Evolutionary conservation across 2,797 vertebrate genomes (phyloP).

Genomic region (Sebastes steindachneri): DNA sequence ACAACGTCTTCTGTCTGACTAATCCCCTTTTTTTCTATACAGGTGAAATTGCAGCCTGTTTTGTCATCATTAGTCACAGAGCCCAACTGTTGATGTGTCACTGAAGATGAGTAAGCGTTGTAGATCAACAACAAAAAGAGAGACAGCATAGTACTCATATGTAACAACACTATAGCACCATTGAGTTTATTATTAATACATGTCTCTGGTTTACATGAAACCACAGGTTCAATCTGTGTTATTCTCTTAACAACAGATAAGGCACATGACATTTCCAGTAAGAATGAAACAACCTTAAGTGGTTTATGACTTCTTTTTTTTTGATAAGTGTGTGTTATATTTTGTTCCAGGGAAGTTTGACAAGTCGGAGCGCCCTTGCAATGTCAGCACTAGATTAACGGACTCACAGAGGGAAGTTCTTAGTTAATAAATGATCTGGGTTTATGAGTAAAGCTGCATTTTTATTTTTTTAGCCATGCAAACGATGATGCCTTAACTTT

Average conservation of each 20-base stretch:
- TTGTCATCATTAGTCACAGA: slow-evolving; percentile 57
- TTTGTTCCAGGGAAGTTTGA: slow-evolving; percentile 39
- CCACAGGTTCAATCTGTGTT: background rate
- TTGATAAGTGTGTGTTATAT: slow-evolving; percentile 56
- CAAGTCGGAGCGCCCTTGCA: slow-evolving; percentile 5
- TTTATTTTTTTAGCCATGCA: background rate
- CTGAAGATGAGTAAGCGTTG: slow-evolving; percentile 38
- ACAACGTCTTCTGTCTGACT: slow-evolving; percentile 40
- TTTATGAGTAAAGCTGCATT: slow-evolving; percentile 9
- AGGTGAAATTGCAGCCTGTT: slow-evolving; percentile 60
- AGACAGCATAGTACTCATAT: background rate
- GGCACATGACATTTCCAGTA: slow-evolving; percentile 29
- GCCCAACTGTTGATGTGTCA: slow-evolving; percentile 31
- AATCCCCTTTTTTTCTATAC: slow-evolving; percentile 41
- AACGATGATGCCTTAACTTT: background rate
- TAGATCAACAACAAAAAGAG: slow-evolving; percentile 29
- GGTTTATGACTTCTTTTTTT: slow-evolving; percentile 54
- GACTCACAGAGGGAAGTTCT: background rate
- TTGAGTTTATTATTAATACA: background rate
- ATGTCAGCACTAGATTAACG: background rate
- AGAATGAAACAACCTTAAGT: slow-evolving; percentile 5
- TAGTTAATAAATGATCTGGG: slow-evolving; percentile 25
- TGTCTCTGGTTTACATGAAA: background rate
- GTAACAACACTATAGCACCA: background rate
- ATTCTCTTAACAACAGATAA: slow-evolving; percentile 6